These are phyloP conservation scores for Nanorana parkeri DNA, from an alignment of 2,113 vertebrate genomes.

Conservation along the genomic window DNA sequence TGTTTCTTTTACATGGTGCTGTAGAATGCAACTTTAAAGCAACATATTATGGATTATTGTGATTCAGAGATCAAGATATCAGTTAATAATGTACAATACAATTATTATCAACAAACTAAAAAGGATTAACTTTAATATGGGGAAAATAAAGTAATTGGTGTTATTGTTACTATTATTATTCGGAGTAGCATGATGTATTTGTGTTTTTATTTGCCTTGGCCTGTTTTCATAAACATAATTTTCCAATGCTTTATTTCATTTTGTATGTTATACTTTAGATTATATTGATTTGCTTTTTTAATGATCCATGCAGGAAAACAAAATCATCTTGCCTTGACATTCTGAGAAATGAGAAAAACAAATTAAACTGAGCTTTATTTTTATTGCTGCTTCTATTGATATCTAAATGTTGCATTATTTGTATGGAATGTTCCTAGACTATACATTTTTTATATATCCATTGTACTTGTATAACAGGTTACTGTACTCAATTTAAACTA, in stretches of 20 bases:
- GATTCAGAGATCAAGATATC: too few relatives aligned
- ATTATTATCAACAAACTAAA: too few relatives aligned
- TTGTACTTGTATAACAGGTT: background rate
- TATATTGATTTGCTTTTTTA: slow-evolving; percentile 46
- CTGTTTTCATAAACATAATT: background rate
- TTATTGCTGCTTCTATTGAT: slow-evolving; percentile 19
- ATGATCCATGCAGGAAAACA: slow-evolving; percentile 30
- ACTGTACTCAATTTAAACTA: too few relatives aligned
- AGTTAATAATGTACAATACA: too few relatives aligned
- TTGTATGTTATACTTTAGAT: background rate
- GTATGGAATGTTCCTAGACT: slow-evolving; percentile 16
- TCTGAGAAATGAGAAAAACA: slow-evolving; percentile 32
- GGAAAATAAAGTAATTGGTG: too few relatives aligned
- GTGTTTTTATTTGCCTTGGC: too few relatives aligned
- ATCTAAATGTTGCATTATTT: background rate
- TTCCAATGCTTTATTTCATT: background rate
- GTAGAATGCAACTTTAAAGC: too few relatives aligned
- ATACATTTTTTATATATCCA: background rate
- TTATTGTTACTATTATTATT: too few relatives aligned
- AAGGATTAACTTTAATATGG: too few relatives aligned
- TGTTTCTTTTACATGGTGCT: too few relatives aligned
- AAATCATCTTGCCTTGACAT: slow-evolving; percentile 24
- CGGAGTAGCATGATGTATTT: too few relatives aligned
- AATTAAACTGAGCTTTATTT: slow-evolving; percentile 28
- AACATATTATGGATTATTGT: too few relatives aligned